Percentiles rank a stretch among this genome's conserved stretches.
phyloP scores from a whole-genome alignment of 2,888 invertebrate species.

The Agrilus cyanescens region DNA sequence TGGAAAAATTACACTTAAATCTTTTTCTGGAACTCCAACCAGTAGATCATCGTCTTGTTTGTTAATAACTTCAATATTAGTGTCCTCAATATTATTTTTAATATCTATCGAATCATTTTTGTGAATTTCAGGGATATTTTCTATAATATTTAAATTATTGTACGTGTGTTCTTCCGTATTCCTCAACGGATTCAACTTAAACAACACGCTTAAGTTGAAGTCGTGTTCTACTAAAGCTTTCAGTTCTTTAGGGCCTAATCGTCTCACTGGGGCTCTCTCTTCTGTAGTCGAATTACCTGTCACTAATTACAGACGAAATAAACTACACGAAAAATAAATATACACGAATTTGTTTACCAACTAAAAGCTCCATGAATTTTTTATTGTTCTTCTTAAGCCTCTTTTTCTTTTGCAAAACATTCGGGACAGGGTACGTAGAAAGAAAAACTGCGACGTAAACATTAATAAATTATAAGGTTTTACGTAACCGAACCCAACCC shows the following conservation, averaged over 20 bases:
- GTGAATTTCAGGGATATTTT: constrained; percentile 10
- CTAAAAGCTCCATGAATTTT: constrained; percentile 21
- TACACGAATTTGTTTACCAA: constrained; percentile 18
- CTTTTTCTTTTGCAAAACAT: constrained; percentile 18
- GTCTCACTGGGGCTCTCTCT: constrained; percentile 54
- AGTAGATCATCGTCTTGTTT: constrained; percentile 31
- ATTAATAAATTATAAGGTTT: too few relatives aligned
- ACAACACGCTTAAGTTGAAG: constrained; percentile 44
- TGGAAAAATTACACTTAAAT: not conserved
- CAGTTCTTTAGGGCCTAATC: constrained; percentile 53
- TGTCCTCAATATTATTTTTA: constrained; percentile 15
- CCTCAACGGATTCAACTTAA: constrained; percentile 38
- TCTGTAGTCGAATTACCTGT: constrained; percentile 50
- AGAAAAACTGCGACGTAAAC: too few relatives aligned
- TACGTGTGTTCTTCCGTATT: constrained; percentile 27
- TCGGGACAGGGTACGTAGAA: constrained; percentile 23
- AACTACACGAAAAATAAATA: not conserved
- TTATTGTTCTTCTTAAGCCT: constrained; percentile 15
- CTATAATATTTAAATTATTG: constrained; percentile 24
- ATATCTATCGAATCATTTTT: constrained; percentile 5
- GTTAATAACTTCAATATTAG: constrained; percentile 30
- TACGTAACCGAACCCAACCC: too few relatives aligned
- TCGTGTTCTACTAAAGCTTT: constrained; percentile 48
- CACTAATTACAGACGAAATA: constrained; percentile 37
- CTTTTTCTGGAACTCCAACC: not conserved